These are phyloP conservation scores for Centrocercus urophasianus DNA, from an alignment of 2,113 vertebrate species.

Conservation along the genomic window DNA sequence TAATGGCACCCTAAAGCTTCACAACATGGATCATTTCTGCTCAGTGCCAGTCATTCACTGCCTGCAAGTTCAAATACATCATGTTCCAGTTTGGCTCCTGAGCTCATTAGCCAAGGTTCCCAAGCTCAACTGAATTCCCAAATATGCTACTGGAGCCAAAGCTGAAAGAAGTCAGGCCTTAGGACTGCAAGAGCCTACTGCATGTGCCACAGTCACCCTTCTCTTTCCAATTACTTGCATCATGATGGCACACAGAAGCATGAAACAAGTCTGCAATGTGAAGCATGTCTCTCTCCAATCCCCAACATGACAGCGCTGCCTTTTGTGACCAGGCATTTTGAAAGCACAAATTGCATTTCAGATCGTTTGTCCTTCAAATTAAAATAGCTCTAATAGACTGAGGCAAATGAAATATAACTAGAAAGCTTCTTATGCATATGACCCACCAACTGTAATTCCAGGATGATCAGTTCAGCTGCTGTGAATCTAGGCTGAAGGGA, in stretches of 20 bases:
- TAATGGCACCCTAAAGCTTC: background rate
- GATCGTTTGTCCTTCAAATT: background rate
- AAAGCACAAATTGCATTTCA: background rate
- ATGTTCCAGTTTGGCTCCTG: background rate
- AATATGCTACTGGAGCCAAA: background rate
- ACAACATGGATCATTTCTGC: background rate
- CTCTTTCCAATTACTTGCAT: background rate
- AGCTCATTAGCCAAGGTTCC: background rate
- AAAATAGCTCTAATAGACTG: background rate
- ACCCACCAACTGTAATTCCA: background rate
- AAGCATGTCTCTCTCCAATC: background rate
- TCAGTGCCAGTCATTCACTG: background rate
- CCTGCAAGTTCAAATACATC: background rate
- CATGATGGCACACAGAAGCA: background rate
- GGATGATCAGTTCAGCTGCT: background rate
- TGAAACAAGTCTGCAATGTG: background rate
- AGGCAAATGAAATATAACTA: background rate
- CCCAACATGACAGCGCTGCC: background rate
- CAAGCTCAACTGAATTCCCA: background rate
- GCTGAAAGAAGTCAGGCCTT: background rate
- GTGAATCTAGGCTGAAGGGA: background rate
- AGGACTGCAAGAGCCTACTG: background rate
- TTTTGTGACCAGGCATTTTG: background rate
- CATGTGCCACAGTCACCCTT: accelerated
- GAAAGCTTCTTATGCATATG: background rate